Conservation (phyloP, 1,140 invertebrate genomes). For the Drosophila novamexicana region DNA sequence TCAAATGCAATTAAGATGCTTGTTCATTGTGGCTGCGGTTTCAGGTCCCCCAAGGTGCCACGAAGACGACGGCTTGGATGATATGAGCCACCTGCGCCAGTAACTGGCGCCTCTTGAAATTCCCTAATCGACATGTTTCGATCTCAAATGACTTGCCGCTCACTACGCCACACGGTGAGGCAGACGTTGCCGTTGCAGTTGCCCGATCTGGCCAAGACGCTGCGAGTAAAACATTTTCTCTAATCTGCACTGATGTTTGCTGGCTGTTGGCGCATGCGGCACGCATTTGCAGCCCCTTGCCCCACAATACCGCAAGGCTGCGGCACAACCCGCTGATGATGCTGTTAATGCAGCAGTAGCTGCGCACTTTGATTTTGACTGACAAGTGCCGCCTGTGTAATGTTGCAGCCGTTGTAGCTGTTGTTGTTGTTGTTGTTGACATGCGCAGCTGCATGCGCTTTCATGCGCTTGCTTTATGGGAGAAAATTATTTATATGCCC, state of each 20-base stretch:
- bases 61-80: conserved; percentile 32
- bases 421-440: conserved; percentile 62
- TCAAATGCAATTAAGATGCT: conserved; percentile 84
- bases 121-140: conserved; percentile 83
- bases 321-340: conserved; percentile 55
- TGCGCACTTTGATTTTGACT: conserved; percentile 80
- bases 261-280: conserved; percentile 53
- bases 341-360: conserved; percentile 64
- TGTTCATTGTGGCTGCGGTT: conserved; percentile 58
- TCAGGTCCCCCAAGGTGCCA: conserved; percentile 67
- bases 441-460: conserved; percentile 79
- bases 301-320: conserved; percentile 1
- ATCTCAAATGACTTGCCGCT: conserved; percentile 76
- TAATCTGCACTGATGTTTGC: conserved; percentile 75
- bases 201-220: conserved; percentile 49
- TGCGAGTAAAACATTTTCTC: conserved; percentile 79
- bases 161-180: conserved; percentile 16
- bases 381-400: conserved; percentile 76
- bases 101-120: conserved; percentile 82
- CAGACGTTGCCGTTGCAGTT: conserved; percentile 22
- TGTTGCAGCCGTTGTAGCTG: conserved; percentile 44
- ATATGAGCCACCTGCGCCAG: conserved; percentile 75
- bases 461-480: conserved; percentile 77
- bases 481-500: conserved; percentile 77
- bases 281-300: conserved; percentile 59